Evolutionary conservation across 2,797 vertebrate species (phyloP).

Genomic region (Pteropus rufus): DNA sequence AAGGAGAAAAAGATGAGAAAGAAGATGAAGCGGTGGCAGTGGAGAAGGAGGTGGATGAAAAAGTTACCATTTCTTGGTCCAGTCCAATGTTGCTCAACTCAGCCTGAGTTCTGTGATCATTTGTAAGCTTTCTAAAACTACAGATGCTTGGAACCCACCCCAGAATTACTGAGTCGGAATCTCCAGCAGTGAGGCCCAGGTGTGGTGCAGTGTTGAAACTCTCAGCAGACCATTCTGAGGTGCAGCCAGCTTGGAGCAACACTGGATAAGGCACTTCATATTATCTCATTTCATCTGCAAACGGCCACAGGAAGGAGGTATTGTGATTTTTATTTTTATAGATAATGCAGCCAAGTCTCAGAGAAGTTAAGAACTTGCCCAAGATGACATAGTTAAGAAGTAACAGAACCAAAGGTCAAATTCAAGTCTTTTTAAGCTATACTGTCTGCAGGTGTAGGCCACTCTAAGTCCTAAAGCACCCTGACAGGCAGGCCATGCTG

Average conservation of each 20-base stretch:
- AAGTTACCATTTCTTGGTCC: neutral
- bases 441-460: neutral
- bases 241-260: neutral
- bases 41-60: neutral
- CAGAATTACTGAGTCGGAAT: neutral
- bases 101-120: neutral
- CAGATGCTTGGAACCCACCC: neutral
- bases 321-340: neutral
- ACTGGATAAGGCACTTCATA: neutral
- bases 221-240: neutral
- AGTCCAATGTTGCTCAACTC: neutral
- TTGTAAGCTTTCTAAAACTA: neutral
- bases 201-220: neutral
- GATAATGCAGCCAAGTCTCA: neutral
- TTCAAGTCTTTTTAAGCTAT: neutral
- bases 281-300: neutral
- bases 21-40: neutral
- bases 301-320: neutral
- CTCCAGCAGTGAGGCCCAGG: neutral
- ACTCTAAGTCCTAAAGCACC: neutral
- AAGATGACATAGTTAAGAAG: neutral
- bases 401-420: neutral
- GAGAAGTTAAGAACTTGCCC: neutral
- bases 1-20: neutral
- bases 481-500: neutral